phyloP scores from a whole-genome alignment of 1,140 invertebrate species.

The Elymnias hypermnestra region DNA sequence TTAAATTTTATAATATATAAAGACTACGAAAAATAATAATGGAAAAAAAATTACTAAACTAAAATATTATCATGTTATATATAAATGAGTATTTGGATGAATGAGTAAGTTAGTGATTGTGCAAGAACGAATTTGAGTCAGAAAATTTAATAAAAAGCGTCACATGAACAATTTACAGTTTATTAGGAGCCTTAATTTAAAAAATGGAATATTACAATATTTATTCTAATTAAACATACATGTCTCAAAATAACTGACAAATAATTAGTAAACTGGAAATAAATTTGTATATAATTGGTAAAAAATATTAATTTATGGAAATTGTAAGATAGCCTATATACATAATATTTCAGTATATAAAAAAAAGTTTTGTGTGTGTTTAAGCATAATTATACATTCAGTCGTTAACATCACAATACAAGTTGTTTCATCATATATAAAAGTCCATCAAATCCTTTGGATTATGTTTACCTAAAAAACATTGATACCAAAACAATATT shows the following conservation, averaged over 20 bases:
- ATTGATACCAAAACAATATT: slow-evolving; percentile 25
- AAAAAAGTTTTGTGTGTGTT: slow-evolving; percentile 37
- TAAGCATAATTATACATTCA: slow-evolving; percentile 44
- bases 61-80: too few species aligned
- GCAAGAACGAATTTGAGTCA: too few species aligned
- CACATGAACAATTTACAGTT: slow-evolving; percentile 23
- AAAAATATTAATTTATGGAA: slow-evolving; percentile 50
- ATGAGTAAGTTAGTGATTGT: too few species aligned
- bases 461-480: slow-evolving; percentile 36
- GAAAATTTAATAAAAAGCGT: slow-evolving; percentile 19
- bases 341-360: slow-evolving; percentile 41
- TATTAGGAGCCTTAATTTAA: slow-evolving; percentile 41
- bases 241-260: slow-evolving; percentile 61
- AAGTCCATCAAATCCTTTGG: slow-evolving; percentile 47
- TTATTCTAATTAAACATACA: slow-evolving; percentile 52
- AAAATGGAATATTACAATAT: slow-evolving; percentile 68
- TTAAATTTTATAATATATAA: too few species aligned
- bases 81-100: too few species aligned
- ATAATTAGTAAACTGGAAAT: slow-evolving; percentile 43
- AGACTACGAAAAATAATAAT: too few species aligned
- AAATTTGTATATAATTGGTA: slow-evolving; percentile 43
- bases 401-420: slow-evolving; percentile 61
- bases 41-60: too few species aligned
- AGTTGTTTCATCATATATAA: slow-evolving; percentile 35
- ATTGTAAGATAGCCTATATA: slow-evolving; percentile 49